Conservation (phyloP, 2,888 invertebrate genomes). For the Anagyrus pseudococci region DNA sequence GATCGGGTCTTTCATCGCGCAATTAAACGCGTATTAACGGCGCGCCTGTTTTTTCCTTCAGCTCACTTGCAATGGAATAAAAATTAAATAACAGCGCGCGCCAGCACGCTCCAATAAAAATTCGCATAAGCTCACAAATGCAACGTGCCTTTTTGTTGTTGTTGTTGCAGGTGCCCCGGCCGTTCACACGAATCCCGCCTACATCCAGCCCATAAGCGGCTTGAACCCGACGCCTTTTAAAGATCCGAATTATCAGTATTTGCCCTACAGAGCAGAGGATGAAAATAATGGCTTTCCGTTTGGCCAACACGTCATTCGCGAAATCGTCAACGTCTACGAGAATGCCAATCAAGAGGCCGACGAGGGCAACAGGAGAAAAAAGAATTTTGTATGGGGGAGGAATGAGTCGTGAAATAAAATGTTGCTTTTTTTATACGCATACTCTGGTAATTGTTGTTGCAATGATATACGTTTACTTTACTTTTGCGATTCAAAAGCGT, state of each 20-base stretch:
- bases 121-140: constrained; percentile 17
- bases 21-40: too few relatives aligned
- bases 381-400: constrained; percentile 53
- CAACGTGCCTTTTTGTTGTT: too few relatives aligned
- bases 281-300: constrained; percentile 19
- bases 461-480: too few relatives aligned
- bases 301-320: constrained; percentile 53
- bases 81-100: constrained; percentile 4
- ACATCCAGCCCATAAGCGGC: constrained; percentile 2
- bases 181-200: constrained; percentile 26
- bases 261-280: constrained; percentile 42
- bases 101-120: constrained; percentile 24
- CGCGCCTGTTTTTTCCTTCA: too few relatives aligned
- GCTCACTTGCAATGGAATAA: too few relatives aligned
- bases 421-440: background rate
- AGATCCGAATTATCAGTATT: constrained; percentile 36
- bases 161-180: background rate
- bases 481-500: too few relatives aligned
- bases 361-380: constrained; percentile 40
- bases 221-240: constrained; percentile 12
- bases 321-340: constrained; percentile 56
- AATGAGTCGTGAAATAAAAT: constrained; percentile 24
- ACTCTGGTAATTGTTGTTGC: too few relatives aligned
- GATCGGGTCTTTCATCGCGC: too few relatives aligned
- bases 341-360: constrained; percentile 41